A percentile compares a stretch with the other conserved stretches of the same genome.
phyloP scores from a whole-genome alignment of 2,113 vertebrate species.

The Hydrolagus affinis region DNA sequence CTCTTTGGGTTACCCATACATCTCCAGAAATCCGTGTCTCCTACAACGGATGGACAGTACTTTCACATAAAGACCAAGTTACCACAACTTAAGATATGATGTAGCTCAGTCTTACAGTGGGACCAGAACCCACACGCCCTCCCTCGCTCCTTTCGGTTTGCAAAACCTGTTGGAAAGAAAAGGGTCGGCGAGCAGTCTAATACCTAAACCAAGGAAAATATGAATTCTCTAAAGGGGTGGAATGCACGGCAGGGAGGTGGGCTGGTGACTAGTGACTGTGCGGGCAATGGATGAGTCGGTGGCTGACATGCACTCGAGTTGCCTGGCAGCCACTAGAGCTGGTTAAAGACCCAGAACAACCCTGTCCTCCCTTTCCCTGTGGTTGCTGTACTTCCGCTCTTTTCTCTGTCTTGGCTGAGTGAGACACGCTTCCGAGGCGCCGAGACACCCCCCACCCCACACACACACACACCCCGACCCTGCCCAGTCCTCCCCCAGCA shows the following conservation, averaged over 20 bases:
- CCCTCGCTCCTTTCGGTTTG: no score
- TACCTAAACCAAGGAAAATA: no score
- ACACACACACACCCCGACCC: background rate
- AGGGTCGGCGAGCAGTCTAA: no score
- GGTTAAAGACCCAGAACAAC: background rate
- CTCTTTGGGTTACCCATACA: background rate
- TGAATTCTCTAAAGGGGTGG: no score
- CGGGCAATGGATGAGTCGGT: no score
- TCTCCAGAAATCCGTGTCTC: background rate
- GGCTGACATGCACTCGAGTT: background rate
- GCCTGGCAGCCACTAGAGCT: background rate
- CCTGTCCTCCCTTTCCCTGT: conserved; percentile 1
- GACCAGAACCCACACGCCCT: no score
- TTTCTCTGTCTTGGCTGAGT: background rate
- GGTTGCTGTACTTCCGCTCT: conserved; percentile 16
- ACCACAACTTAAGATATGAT: no score
- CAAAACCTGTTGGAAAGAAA: no score
- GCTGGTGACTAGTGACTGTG: no score
- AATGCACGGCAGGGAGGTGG: no score
- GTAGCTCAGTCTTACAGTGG: no score
- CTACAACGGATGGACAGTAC: background rate
- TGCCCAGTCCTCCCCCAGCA: background rate
- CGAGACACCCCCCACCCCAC: background rate
- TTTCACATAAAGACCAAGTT: no score
- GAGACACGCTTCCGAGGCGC: conserved; percentile 3